Percentiles rank a stretch among this genome's conserved stretches.
phyloP scores from a whole-genome alignment of 2,797 vertebrate species.

The Crocidura indochinensis region DNA sequence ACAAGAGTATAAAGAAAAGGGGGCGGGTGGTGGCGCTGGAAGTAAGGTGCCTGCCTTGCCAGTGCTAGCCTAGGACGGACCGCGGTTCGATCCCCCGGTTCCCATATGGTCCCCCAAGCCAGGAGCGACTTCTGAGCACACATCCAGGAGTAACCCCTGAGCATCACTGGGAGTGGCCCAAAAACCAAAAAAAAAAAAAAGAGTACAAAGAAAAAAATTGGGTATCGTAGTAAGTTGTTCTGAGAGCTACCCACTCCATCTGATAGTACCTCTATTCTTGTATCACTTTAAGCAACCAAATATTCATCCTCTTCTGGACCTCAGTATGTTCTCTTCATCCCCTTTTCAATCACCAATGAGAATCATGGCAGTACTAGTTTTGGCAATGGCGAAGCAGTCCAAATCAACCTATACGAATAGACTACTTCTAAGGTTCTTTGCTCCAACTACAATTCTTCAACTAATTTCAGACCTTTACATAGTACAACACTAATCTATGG shows the following conservation, averaged over 20 bases:
- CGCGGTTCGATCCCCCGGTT: no score
- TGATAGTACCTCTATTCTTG: background rate
- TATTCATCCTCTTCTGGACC: background rate
- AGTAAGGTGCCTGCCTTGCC: no score
- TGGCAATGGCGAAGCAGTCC: background rate
- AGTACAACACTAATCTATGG: background rate
- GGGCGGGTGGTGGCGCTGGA: no score
- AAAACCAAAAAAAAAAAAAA: no score
- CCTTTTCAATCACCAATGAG: background rate
- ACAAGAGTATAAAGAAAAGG: background rate
- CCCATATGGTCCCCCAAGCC: no score
- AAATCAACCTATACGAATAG: background rate
- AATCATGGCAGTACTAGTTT: background rate
- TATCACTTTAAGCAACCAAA: conserved; percentile 17
- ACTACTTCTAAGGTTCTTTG: background rate
- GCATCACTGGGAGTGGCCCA: no score
- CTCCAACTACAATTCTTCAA: background rate
- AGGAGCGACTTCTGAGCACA: no score
- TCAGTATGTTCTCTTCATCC: background rate
- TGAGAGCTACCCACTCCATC: background rate
- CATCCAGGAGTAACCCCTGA: no score
- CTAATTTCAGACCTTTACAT: background rate
- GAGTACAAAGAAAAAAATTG: background rate
- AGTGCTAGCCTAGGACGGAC: no score
- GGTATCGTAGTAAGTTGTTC: background rate